A percentile compares a stretch with the other conserved stretches of the same genome.
Evolutionary conservation across 2,888 invertebrate genomes (phyloP).

Genomic region (Tenodera sinensis): DNA sequence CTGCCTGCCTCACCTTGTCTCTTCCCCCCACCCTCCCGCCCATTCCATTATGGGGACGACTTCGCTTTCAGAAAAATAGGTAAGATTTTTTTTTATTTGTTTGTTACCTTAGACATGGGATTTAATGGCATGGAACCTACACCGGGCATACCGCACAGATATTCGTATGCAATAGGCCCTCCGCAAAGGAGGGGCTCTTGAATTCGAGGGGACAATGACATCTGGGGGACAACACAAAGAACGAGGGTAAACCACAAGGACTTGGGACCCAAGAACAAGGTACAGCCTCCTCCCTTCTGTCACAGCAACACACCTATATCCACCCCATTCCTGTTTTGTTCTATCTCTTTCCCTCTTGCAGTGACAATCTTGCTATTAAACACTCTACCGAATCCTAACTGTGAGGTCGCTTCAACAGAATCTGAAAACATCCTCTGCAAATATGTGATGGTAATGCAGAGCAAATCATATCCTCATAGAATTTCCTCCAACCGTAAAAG

Average conservation of each 20-base stretch:
- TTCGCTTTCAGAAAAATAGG: conserved; percentile 13
- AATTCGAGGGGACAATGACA: conserved; percentile 8
- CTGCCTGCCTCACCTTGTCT: not conserved
- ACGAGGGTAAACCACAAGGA: not conserved
- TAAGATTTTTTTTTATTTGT: not conserved
- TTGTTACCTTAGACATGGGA: not conserved
- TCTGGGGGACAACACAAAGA: not conserved
- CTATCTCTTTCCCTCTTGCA: no score
- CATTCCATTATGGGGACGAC: conserved; percentile 8
- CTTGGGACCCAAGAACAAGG: no score
- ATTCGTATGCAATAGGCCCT: not conserved
- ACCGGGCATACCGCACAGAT: conserved; percentile 6
- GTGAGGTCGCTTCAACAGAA: no score
- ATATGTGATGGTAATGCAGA: no score
- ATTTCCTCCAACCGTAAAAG: no score
- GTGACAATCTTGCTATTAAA: no score
- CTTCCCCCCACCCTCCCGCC: not conserved
- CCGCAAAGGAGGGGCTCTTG: conserved; percentile 1
- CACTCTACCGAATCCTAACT: no score
- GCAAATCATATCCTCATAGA: no score
- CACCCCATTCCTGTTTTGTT: no score
- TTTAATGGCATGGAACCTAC: conserved; percentile 22
- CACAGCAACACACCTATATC: no score
- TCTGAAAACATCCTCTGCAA: no score
- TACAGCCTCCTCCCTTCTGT: no score